These are phyloP conservation scores for Agrochola macilenta DNA, from an alignment of 2,888 invertebrate genomes.

Conservation along the genomic window DNA sequence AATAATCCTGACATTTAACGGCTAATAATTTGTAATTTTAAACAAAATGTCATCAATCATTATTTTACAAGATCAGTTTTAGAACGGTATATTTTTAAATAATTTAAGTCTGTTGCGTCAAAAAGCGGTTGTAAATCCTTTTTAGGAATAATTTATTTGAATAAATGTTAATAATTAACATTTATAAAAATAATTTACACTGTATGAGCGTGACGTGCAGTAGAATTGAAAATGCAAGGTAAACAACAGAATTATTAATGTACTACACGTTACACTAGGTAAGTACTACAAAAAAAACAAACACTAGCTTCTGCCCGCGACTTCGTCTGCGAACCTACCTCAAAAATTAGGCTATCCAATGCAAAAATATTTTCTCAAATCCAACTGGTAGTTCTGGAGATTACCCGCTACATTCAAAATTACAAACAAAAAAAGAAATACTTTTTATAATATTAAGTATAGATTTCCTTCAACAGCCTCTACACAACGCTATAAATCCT, in stretches of 20 bases:
- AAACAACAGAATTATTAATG: not conserved
- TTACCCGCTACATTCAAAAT: too few relatives aligned
- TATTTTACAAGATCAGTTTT: slow-evolving; percentile 1
- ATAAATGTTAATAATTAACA: slow-evolving; percentile 17
- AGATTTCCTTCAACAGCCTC: too few relatives aligned
- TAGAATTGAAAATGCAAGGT: not conserved
- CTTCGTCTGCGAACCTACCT: too few relatives aligned
- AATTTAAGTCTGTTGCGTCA: slow-evolving; percentile 32
- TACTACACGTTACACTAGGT: not conserved
- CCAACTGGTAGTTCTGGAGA: too few relatives aligned
- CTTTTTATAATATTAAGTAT: too few relatives aligned
- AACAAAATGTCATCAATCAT: slow-evolving; percentile 12
- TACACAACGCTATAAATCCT: slow-evolving; percentile 6
- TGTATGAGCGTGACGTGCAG: not conserved
- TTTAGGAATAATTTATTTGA: slow-evolving; percentile 33
- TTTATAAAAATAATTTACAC: slow-evolving; percentile 17
- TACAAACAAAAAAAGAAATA: too few relatives aligned
- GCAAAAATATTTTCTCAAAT: too few relatives aligned
- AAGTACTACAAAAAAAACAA: not conserved
- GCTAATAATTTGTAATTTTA: slow-evolving; percentile 18
- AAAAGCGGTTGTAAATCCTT: not conserved
- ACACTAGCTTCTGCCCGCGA: too few relatives aligned
- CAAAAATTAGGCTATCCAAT: too few relatives aligned
- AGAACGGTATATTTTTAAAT: slow-evolving; percentile 2
- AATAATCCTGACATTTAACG: slow-evolving; percentile 5